These are phyloP conservation scores for Rhinoraja longicauda DNA, from an alignment of 2,797 vertebrate genomes.

Conservation along the genomic window DNA sequence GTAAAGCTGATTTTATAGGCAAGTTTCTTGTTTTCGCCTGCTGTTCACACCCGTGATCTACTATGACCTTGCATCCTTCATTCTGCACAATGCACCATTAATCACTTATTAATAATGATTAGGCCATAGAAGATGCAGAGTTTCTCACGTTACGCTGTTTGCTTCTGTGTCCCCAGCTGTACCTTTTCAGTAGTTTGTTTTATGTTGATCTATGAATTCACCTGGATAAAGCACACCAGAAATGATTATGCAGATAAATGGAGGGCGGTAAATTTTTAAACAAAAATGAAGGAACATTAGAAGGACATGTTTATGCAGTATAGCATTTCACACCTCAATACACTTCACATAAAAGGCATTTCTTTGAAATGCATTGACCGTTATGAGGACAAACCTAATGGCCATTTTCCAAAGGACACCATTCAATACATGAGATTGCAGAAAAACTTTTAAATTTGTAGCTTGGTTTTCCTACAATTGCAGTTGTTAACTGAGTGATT, in stretches of 20 bases:
- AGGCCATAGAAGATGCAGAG: conserved; percentile 24
- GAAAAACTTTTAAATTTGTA: not conserved
- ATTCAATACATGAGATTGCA: not conserved
- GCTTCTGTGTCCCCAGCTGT: not conserved
- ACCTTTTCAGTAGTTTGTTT: not conserved
- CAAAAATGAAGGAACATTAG: not conserved
- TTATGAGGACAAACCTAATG: not conserved
- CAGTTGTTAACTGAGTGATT: not conserved
- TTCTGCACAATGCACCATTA: conserved; percentile 6
- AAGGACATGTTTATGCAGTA: conserved; percentile 1
- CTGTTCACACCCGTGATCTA: not conserved
- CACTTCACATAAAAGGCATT: not conserved
- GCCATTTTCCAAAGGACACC: not conserved
- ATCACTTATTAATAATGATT: conserved; percentile 36
- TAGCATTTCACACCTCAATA: not conserved
- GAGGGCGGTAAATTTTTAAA: not conserved
- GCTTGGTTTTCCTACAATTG: not conserved
- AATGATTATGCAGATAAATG: not conserved
- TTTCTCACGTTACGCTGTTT: conserved; percentile 27
- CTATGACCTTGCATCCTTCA: conserved; percentile 26
- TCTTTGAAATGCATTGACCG: not conserved
- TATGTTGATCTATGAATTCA: conserved; percentile 21
- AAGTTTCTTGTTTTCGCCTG: conserved; percentile 20
- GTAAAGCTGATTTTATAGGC: not conserved
- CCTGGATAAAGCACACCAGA: not conserved